phyloP scores from a whole-genome alignment of 2,888 invertebrate species.

The Mesoligia furuncula region DNA sequence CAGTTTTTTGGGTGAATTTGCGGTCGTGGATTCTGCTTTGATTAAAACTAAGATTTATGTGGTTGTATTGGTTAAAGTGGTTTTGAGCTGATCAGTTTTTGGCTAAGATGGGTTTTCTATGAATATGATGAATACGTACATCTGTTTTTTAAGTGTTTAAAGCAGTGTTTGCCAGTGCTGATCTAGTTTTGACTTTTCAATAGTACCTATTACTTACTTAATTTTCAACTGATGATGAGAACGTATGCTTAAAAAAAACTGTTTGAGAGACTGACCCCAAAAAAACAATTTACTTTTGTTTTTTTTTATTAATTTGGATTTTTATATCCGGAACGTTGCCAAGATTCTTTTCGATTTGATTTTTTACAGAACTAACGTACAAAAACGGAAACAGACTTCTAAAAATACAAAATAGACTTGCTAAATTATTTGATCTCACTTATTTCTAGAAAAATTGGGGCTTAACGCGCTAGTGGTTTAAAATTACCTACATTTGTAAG shows the following conservation, averaged over 20 bases:
- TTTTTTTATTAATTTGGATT: neutral
- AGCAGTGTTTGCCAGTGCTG: neutral
- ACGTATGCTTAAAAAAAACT: neutral
- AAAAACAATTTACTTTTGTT: neutral
- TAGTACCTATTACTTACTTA: neutral
- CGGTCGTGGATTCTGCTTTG: neutral
- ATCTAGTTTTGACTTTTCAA: neutral
- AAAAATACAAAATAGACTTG: neutral
- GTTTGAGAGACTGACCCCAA: neutral
- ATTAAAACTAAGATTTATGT: constrained; percentile 24
- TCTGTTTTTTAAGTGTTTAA: neutral
- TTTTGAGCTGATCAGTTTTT: constrained; percentile 9
- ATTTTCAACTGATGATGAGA: neutral
- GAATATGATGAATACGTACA: neutral
- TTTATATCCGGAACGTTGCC: neutral
- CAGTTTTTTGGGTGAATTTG: constrained; percentile 19
- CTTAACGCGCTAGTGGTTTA: neutral
- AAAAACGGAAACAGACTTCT: neutral
- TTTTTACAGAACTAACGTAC: neutral
- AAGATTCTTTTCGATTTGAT: neutral
- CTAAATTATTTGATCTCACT: neutral
- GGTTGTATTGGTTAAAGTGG: neutral
- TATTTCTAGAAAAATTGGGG: neutral
- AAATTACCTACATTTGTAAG: neutral
- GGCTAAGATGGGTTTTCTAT: neutral